phyloP scores from a whole-genome alignment of 2,797 vertebrate genomes.

The Hypotaenidia okinawae region DNA sequence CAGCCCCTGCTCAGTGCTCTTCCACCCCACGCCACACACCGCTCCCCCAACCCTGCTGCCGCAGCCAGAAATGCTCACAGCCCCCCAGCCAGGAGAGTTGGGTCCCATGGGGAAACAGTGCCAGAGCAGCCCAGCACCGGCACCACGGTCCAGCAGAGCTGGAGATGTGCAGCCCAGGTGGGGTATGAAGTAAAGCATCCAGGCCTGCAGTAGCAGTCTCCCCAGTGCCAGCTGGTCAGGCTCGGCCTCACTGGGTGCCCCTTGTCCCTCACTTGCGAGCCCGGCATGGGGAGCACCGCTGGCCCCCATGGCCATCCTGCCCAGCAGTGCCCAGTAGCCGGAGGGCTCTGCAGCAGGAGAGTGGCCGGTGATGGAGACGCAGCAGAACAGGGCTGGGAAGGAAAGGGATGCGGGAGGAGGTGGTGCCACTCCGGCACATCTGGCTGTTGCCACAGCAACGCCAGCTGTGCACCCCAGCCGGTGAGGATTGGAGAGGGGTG shows the following conservation, averaged over 20 bases:
- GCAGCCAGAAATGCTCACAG: fast-evolving
- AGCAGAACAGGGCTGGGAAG: not conserved
- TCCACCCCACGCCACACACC: fast-evolving
- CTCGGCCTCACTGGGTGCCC: not conserved
- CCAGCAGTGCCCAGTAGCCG: fast-evolving
- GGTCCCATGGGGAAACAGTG: fast-evolving
- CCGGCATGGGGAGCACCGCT: fast-evolving
- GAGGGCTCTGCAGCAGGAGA: not conserved
- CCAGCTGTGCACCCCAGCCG: not conserved
- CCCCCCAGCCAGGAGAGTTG: fast-evolving
- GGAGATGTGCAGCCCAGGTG: not conserved
- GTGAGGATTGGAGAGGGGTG: not conserved
- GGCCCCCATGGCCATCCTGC: fast-evolving
- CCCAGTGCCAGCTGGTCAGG: fast-evolving
- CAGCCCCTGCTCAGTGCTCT: not conserved
- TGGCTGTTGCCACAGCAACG: constrained; percentile 32
- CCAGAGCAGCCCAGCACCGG: fast-evolving
- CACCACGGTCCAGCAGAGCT: fast-evolving
- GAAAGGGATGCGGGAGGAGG: not conserved
- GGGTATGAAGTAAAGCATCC: not conserved
- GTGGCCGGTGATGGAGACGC: not conserved
- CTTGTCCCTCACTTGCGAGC: fast-evolving
- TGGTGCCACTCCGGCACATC: not conserved
- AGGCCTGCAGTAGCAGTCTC: not conserved
- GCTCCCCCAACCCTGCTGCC: not conserved